These are phyloP conservation scores for Piscicola geometra DNA, from an alignment of 2,888 invertebrate genomes.

Conservation along the genomic window DNA sequence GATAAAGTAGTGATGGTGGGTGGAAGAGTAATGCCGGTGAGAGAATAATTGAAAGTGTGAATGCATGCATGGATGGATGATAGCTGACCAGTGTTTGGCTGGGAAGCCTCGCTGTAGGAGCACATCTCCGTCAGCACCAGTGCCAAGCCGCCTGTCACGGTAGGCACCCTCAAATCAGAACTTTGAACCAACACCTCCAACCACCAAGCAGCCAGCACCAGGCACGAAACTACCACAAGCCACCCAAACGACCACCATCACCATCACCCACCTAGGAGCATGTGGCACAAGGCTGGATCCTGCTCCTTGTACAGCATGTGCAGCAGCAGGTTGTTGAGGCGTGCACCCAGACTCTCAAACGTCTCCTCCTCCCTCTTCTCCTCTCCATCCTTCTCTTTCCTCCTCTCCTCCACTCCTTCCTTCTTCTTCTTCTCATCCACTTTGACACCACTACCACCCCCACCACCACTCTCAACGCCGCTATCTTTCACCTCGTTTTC, in stretches of 20 bases:
- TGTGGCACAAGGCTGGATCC: constrained; percentile 80
- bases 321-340: constrained; percentile 67
- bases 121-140: constrained; percentile 24
- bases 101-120: not conserved
- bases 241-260: not conserved
- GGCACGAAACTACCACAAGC: not conserved
- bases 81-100: too few species aligned
- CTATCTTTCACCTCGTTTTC: too few species aligned
- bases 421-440: constrained; percentile 38
- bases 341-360: constrained; percentile 51
- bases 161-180: too few species aligned
- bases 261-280: constrained; percentile 65
- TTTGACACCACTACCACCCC: too few species aligned
- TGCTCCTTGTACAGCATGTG: constrained; percentile 77
- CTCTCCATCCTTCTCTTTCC: constrained; percentile 34
- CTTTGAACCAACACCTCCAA: too few species aligned
- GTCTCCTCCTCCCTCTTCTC: constrained; percentile 36
- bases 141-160: not conserved
- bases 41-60: too few species aligned
- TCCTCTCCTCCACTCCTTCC: not conserved
- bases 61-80: too few species aligned
- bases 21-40: too few species aligned
- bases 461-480: too few species aligned
- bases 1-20: too few species aligned
- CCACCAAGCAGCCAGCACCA: too few species aligned